These are phyloP conservation scores for Pseudococcus longispinus DNA, from an alignment of 2,888 invertebrate genomes.

Conservation along the genomic window DNA sequence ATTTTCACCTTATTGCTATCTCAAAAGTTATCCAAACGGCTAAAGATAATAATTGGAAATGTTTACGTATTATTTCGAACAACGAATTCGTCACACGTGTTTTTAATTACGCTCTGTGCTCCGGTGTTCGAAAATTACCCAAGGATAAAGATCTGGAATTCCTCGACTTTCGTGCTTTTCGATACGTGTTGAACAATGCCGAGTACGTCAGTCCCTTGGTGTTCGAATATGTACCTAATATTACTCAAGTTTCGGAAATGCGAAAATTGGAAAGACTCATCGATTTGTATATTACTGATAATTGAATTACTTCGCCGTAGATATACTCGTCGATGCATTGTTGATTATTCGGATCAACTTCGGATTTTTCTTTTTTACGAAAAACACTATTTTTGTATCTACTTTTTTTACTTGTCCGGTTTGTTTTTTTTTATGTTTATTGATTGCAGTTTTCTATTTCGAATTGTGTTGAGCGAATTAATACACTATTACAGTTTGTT, in stretches of 20 bases:
- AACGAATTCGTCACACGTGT: slow-evolving; percentile 1
- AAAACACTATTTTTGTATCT: too few species aligned
- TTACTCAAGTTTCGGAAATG: slow-evolving; percentile 23
- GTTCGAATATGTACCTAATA: not conserved
- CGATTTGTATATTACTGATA: not conserved
- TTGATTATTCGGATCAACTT: not conserved
- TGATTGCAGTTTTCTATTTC: not conserved
- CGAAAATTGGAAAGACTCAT: not conserved
- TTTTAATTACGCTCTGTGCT: not conserved
- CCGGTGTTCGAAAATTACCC: not conserved
- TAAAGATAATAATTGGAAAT: slow-evolving; percentile 2
- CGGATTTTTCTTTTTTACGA: not conserved
- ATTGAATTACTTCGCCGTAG: not conserved
- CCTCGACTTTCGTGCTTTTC: not conserved
- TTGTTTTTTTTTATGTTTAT: not conserved
- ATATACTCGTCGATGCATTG: too few species aligned
- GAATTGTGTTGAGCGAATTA: not conserved
- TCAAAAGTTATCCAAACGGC: not conserved
- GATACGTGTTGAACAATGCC: not conserved
- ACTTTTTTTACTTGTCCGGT: not conserved
- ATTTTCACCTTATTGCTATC: not conserved
- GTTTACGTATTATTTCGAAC: not conserved
- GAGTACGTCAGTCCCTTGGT: not conserved
- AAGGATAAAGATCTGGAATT: not conserved
- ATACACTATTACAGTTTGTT: not conserved